phyloP scores from a whole-genome alignment of 2,888 invertebrate species.

The Prenolepis imparis region DNA sequence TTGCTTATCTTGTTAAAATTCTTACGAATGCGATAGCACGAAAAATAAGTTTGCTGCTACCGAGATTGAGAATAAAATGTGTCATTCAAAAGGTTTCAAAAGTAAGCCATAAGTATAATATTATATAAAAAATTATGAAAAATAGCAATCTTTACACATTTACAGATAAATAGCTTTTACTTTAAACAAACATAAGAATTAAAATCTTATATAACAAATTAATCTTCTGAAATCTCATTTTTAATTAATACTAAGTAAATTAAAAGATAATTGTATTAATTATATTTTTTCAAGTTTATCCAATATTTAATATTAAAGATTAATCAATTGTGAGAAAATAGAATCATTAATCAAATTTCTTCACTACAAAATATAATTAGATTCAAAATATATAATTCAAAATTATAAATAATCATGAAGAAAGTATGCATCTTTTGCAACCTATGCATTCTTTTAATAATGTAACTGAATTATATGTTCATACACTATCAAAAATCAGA shows the following conservation, averaged over 20 bases:
- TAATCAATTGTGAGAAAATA: neutral
- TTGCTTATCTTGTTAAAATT: conserved; percentile 47
- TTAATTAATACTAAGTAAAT: neutral
- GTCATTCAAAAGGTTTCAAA: conserved; percentile 16
- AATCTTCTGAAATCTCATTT: neutral
- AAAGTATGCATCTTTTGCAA: neutral
- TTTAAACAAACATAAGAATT: neutral
- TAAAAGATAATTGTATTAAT: neutral
- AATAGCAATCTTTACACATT: neutral
- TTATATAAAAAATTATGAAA: neutral
- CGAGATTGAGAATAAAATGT: conserved; percentile 12
- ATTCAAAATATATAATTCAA: neutral
- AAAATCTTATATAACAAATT: neutral
- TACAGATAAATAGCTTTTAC: neutral
- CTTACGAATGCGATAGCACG: conserved; percentile 40
- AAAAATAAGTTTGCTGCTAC: conserved; percentile 21
- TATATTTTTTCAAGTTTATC: neutral
- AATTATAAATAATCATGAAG: neutral
- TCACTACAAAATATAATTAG: neutral
- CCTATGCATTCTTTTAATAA: neutral
- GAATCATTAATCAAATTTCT: neutral
- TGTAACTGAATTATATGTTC: neutral
- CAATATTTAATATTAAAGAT: neutral
- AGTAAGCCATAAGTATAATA: neutral
- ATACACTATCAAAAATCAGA: neutral